These are phyloP conservation scores for Dasypogon diadema DNA, from an alignment of 2,888 invertebrate species.

Conservation along the genomic window DNA sequence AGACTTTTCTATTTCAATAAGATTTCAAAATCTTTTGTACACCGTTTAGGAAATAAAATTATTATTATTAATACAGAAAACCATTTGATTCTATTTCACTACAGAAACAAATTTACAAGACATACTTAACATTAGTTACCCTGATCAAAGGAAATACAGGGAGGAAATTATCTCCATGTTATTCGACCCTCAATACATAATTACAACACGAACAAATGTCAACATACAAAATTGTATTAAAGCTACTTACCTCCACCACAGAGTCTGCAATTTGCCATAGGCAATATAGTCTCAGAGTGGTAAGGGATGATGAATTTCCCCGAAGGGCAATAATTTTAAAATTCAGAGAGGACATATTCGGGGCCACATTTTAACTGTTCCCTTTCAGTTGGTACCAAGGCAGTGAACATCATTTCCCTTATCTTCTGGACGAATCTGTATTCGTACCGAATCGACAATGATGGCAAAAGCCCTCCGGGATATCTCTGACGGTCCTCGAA, in stretches of 20 bases:
- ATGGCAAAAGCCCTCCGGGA: constrained; percentile 26
- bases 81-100: too few relatives aligned
- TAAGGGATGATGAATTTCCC: constrained; percentile 47
- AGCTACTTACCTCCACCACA: constrained; percentile 19
- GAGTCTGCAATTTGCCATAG: constrained; percentile 12
- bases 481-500: not conserved
- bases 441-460: constrained; percentile 17
- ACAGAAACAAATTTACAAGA: too few relatives aligned
- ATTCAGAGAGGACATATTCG: constrained; percentile 42
- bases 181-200: constrained; percentile 46
- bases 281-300: not conserved
- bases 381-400: not conserved
- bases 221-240: constrained; percentile 54
- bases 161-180: constrained; percentile 45
- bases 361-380: constrained; percentile 34
- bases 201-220: constrained; percentile 55
- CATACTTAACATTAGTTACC: too few relatives aligned
- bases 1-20: too few relatives aligned
- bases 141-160: constrained; percentile 38
- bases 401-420: not conserved
- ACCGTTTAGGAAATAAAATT: too few relatives aligned
- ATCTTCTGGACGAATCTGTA: not conserved
- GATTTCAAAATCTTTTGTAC: too few relatives aligned
- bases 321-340: constrained; percentile 52
- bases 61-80: too few relatives aligned